A percentile compares a stretch with the other conserved stretches of the same genome.
These are phyloP conservation scores for Megaptera novaeangliae DNA, from an alignment of 2,113 vertebrate species.

Conservation along the genomic window DNA sequence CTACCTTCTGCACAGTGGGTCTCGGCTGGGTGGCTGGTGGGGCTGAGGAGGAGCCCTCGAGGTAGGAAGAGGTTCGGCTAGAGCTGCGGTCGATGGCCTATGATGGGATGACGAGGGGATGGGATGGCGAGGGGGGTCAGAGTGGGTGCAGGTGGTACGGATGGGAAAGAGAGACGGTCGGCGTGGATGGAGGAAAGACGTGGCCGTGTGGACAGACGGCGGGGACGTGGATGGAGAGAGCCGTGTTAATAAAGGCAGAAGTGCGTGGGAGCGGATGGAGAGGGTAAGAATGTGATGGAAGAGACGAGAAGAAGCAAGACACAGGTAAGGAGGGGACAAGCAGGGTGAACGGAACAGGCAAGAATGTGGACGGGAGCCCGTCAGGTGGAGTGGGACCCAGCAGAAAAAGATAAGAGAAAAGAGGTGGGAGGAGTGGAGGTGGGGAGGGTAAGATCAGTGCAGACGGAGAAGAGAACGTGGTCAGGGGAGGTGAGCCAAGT, in stretches of 20 bases:
- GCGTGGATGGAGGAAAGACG: neutral
- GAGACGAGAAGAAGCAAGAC: neutral
- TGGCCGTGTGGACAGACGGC: accelerated
- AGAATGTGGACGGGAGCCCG: neutral
- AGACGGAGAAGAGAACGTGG: no score
- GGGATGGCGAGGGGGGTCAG: conserved; percentile 3
- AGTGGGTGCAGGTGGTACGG: accelerated
- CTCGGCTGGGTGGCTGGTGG: conserved; percentile 81
- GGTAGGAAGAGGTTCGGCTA: conserved; percentile 92
- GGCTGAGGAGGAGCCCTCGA: conserved; percentile 85
- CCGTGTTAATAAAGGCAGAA: neutral
- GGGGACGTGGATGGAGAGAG: accelerated
- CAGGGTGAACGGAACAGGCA: neutral
- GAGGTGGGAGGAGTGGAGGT: accelerated
- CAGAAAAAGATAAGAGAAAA: neutral
- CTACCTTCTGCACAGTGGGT: conserved; percentile 92
- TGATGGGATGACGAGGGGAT: conserved; percentile 35
- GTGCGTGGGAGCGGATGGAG: neutral
- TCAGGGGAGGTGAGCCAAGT: neutral
- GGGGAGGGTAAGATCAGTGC: neutral
- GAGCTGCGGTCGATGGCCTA: conserved; percentile 86
- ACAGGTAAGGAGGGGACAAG: neutral
- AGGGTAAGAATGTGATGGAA: neutral
- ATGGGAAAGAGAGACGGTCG: neutral
- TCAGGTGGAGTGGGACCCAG: accelerated